Evolutionary conservation across 2,113 vertebrate genomes (phyloP), one percentile per base, ranked within the genome.

Genomic region (Cichladusa arquata): DNA sequence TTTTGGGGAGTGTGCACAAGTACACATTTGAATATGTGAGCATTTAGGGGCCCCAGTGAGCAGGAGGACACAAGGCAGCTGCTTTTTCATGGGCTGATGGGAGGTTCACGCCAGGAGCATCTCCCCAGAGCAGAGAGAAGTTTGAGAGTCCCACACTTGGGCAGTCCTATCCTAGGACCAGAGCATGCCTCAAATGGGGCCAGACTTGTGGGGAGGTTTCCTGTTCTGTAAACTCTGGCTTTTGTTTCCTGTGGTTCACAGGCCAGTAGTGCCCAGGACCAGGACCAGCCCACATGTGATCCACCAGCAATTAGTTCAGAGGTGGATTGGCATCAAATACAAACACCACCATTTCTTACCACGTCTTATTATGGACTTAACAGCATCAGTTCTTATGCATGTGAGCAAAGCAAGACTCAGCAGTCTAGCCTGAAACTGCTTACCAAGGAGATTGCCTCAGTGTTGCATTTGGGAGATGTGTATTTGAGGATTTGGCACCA

Each of bases 131-230:
- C 8, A 73, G 29, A 2, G 57, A 77, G 38, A 73, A 81, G 13
- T 25, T 51, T 38, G 22, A 6, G 3, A 47, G 24, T 3, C 5
- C 19, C 29, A 0, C 0, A 1, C 29, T 26, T 14, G 11, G 18
- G 29, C 18, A 51, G 11, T 77, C 23, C 29, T 2, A 2, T 22
- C 19, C 36, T 48, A 36, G 33, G 44, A 26, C 19, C 8, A 5
- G 18, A 71, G 16, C 33, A 23, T 81, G 11, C 38, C 19, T n/a
- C 0, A 0, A 50, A n/a, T 7, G 6, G 15, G 53, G 16, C 26
- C 45, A 53, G 47, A 11, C n/a, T 33, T 2, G 0, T 4, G 4
- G 38, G 8, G 3, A 64, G 7, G 19, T 48, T 73, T 70, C 22
- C 42, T 57, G 3, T 29, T 82, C 28, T 19, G 4, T n/a, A 71